Percentiles rank a stretch among this genome's conserved stretches.
These are phyloP conservation scores for Frieseomelitta varia DNA, from an alignment of 1,140 invertebrate species.

Conservation along the genomic window DNA sequence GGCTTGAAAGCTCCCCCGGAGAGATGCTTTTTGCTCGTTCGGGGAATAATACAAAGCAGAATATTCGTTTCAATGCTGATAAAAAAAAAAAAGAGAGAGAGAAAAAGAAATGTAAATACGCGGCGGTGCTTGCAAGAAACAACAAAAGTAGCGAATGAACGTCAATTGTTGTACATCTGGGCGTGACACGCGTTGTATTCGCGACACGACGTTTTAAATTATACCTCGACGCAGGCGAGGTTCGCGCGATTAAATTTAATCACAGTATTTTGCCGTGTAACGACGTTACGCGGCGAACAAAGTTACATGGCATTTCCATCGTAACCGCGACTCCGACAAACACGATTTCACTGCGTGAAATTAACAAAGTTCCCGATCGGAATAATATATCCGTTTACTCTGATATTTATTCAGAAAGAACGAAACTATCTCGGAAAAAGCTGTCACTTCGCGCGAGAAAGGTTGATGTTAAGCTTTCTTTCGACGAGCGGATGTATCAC, in stretches of 20 bases:
- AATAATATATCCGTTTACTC: constrained; percentile 29
- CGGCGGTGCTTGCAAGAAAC: neutral
- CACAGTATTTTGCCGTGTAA: constrained; percentile 33
- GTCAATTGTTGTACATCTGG: neutral
- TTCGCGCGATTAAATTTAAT: constrained; percentile 44
- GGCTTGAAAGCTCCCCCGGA: neutral
- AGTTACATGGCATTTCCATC: constrained; percentile 40
- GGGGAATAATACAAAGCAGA: neutral
- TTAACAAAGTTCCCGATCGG: constrained; percentile 39
- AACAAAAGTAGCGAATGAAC: neutral
- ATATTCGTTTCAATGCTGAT: too few relatives aligned
- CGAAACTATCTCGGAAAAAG: neutral
- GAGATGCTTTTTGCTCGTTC: neutral
- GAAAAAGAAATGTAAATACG: neutral
- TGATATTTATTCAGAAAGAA: constrained; percentile 22
- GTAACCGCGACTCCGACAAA: constrained; percentile 39
- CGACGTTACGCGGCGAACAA: constrained; percentile 22
- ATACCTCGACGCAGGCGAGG: neutral
- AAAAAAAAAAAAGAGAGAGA: too few relatives aligned
- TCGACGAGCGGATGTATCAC: too few relatives aligned
- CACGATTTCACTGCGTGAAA: constrained; percentile 33
- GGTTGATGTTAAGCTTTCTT: too few relatives aligned
- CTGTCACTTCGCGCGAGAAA: too few relatives aligned
- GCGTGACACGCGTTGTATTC: neutral
- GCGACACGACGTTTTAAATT: constrained; percentile 19